Base-by-base conservation (phyloP, 2,888 invertebrate genomes). In the Tillus elongatus region DNA sequence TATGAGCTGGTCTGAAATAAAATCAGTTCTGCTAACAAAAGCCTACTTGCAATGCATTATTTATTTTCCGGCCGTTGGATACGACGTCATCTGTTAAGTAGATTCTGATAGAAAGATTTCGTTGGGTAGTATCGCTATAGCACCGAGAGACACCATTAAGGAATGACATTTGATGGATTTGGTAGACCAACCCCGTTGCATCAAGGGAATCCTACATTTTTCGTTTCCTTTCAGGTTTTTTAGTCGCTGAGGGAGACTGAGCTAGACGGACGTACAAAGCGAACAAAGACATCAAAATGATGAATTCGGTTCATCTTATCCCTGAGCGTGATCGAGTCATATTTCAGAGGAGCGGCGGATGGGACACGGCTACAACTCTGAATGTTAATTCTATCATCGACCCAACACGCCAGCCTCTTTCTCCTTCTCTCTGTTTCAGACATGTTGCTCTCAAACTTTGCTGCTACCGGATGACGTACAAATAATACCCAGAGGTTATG, bases 281-380 rank as follows among this genome's bases (percentile, higher is more conserved):
- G 37, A 67, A 67, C 66, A 66, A 66, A 67, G 67, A 66, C 66
- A 67, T 66, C 66, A 67, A 64, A 61, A 67, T 67, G 66, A 67
- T 67, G 64, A 61, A 67, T 67, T 61, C 59, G 61, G 64, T 66
- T 66, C 67, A 66, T 67, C 66, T 66, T 64, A 62, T 64, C 63
- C 64, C 61, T 56, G 60, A 63, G 65, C 66, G 66, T 66, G 66
- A 66, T 66, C 66, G 65, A 66, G 64, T 63, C 63, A 66, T 66
- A 67, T 67, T 66, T 66, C 65, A 66, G 60, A 55, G 40, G 35
- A 19, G 37, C 13, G 52, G 53, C 55, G 61, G 56, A 57, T 55
- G 59, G 57, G 58, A 59, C 59, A 55, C 53, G 57, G 55, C 56
- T 57, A 58, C 61, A 58, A 57, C 61, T 61, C 60, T 63, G 64